phyloP scores from a whole-genome alignment of 2,797 vertebrate species.

The Microtus obscurus region DNA sequence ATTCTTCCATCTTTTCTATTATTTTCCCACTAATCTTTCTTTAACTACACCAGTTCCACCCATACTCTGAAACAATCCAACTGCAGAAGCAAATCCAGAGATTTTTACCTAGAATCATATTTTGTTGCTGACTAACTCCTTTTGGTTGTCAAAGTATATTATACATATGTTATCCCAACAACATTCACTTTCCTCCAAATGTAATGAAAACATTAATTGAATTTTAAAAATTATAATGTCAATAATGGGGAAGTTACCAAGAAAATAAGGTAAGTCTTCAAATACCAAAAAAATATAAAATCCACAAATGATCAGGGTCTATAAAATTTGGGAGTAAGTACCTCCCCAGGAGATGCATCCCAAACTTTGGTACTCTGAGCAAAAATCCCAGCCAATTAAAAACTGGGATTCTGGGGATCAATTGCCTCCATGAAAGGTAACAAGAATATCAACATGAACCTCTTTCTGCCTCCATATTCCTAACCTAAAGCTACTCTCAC shows the following conservation, averaged over 20 bases:
- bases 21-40: conserved; percentile 29
- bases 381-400: not conserved
- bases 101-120: conserved; percentile 54
- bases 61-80: conserved; percentile 2
- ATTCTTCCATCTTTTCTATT: conserved; percentile 39
- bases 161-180: not conserved
- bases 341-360: not conserved
- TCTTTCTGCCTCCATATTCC: not conserved
- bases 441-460: not conserved
- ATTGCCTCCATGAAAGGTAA: not conserved
- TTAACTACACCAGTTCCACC: conserved; percentile 24
- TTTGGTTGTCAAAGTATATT: conserved; percentile 43
- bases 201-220: conserved; percentile 57
- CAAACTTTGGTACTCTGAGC: not conserved
- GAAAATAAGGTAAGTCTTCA: conserved; percentile 53
- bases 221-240: conserved; percentile 18
- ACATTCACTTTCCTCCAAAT: not conserved
- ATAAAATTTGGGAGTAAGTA: not conserved
- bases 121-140: conserved; percentile 9
- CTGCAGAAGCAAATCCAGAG: conserved; percentile 55
- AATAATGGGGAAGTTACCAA: not conserved
- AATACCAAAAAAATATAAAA: conserved; percentile 48
- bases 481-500: conserved; percentile 32
- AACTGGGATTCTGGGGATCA: not conserved
- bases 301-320: conserved; percentile 5